These are phyloP conservation scores for Sarcophaga subvicina DNA, from an alignment of 2,888 invertebrate genomes.

Conservation along the genomic window DNA sequence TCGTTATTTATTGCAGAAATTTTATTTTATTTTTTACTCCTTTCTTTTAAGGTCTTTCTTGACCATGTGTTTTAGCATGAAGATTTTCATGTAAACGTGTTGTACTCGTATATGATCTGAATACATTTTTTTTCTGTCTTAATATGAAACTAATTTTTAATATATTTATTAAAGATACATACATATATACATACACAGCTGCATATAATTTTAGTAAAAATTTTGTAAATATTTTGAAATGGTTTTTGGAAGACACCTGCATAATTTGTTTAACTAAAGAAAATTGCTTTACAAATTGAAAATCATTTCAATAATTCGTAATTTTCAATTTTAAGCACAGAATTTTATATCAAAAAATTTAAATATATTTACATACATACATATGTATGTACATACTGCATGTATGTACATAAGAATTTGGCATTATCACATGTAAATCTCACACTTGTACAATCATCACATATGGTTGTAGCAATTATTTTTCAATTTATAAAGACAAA, in stretches of 20 bases:
- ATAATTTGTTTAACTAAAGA: constrained; percentile 8
- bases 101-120: constrained; percentile 3
- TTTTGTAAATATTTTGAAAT: constrained; percentile 36
- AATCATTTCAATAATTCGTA: neutral
- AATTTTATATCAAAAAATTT: neutral
- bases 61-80: constrained; percentile 1
- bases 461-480: constrained; percentile 74
- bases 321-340: neutral
- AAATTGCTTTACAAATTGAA: constrained; percentile 30
- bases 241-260: constrained; percentile 55
- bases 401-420: neutral
- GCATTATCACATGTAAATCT: neutral
- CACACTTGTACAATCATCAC: constrained; percentile 20
- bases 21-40: constrained; percentile 43
- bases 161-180: constrained; percentile 23
- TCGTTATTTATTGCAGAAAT: constrained; percentile 63
- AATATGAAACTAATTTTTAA: constrained; percentile 64
- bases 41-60: constrained; percentile 16
- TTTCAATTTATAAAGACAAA: constrained; percentile 76
- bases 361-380: too few species aligned
- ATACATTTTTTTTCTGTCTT: neutral
- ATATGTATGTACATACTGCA: too few species aligned
- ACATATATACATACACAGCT: neutral
- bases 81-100: neutral
- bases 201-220: constrained; percentile 51